Percentiles rank a stretch among this genome's conserved stretches.
Conservation (phyloP, 2,797 vertebrate species). For the Malacoraja senta region DNA sequence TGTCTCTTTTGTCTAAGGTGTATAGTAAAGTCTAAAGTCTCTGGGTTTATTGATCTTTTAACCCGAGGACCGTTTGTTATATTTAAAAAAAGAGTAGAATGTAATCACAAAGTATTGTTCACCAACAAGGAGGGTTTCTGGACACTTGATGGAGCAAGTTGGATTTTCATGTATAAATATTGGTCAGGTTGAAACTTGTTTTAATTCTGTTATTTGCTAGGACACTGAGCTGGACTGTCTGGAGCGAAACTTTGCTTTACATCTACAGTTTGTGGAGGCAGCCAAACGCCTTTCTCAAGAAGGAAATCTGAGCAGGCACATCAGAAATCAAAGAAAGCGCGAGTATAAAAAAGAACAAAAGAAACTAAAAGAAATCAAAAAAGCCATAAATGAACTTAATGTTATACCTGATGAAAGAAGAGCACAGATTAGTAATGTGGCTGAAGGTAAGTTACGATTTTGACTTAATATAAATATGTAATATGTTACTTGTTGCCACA, state of each 20-base stretch:
- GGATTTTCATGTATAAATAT: no score
- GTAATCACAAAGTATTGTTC: no score
- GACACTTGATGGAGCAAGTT: no score
- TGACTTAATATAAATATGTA: background rate
- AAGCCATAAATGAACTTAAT: constrained; percentile 58
- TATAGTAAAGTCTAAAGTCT: no score
- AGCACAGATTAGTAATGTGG: constrained; percentile 45
- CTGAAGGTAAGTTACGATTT: constrained; percentile 27
- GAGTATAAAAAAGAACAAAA: constrained; percentile 68
- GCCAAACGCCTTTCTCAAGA: constrained; percentile 68
- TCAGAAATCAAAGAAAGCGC: constrained; percentile 66
- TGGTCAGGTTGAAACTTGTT: background rate
- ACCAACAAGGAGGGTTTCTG: no score
- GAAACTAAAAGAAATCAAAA: constrained; percentile 73
- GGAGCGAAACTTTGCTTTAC: constrained; percentile 72
- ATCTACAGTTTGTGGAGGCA: constrained; percentile 80
- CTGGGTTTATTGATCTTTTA: background rate
- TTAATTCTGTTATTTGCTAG: constrained; percentile 51
- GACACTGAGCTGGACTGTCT: constrained; percentile 65
- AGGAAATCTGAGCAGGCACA: constrained; percentile 65
- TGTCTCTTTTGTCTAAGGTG: no score
- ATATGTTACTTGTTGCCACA: background rate
- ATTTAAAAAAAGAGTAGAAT: background rate
- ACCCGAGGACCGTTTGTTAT: no score
- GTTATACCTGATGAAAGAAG: constrained; percentile 56